phyloP scores from a whole-genome alignment of 2,797 vertebrate genomes.

The Peromyscus eremicus region DNA sequence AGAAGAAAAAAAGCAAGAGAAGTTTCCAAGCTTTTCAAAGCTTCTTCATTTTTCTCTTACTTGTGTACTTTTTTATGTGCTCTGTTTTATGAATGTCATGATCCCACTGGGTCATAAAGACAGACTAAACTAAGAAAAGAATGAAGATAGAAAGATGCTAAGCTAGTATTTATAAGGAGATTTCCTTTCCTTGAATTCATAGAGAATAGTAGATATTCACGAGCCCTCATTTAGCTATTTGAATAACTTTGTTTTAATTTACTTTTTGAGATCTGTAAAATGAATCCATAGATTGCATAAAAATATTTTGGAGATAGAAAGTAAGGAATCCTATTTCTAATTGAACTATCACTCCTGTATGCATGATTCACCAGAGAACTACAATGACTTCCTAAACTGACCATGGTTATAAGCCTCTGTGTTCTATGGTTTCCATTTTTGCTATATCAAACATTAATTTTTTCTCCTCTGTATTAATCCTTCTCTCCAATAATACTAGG shows the following conservation, averaged over 20 bases:
- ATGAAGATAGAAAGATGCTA: conserved; percentile 32
- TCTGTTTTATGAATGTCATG: neutral
- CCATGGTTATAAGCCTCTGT: conserved; percentile 35
- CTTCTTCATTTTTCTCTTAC: conserved; percentile 31
- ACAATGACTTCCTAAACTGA: conserved; percentile 60
- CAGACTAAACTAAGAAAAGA: conserved; percentile 1
- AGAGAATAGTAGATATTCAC: neutral
- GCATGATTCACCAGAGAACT: conserved; percentile 15
- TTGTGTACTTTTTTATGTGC: neutral
- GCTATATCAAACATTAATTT: neutral
- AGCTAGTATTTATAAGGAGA: conserved; percentile 49
- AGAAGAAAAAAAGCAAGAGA: neutral
- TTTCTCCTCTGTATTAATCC: conserved; percentile 45
- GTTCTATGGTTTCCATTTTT: conserved; percentile 64
- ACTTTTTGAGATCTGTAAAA: conserved; percentile 44
- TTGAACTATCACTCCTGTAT: conserved; percentile 37
- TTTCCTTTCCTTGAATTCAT: conserved; percentile 47
- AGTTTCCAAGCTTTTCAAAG: neutral
- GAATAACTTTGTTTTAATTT: conserved; percentile 56
- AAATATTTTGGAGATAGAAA: conserved; percentile 67
- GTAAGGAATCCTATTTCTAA: conserved; percentile 60
- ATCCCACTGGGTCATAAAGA: neutral
- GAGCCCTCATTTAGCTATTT: conserved; percentile 35
- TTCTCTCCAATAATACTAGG: conserved; percentile 32
- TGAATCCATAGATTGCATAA: conserved; percentile 45